phyloP scores from a whole-genome alignment of 2,888 invertebrate species.

The Gisinianus flammeolus region DNA sequence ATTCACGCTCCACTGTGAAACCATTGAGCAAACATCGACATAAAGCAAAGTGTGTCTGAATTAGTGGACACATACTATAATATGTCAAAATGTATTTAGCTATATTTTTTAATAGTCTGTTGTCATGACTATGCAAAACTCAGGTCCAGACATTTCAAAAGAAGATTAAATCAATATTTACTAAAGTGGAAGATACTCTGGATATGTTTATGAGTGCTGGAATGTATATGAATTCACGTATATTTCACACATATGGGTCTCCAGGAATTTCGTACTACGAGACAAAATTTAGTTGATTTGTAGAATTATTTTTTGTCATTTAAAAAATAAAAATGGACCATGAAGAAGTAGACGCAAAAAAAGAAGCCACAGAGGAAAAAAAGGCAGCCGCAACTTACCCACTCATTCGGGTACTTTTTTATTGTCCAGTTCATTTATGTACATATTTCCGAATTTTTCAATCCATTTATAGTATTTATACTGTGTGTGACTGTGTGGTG shows the following conservation, averaged over 20 bases:
- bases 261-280: neutral
- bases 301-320: neutral
- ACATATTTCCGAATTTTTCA: no score
- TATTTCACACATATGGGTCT: neutral
- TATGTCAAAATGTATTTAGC: no score
- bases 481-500: no score
- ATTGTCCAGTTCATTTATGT: neutral
- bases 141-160: conserved; percentile 65
- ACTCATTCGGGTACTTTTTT: conserved; percentile 44
- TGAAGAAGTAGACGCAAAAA: conserved; percentile 19
- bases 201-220: neutral
- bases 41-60: no score
- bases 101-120: no score
- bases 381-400: conserved; percentile 48
- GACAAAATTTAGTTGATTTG: neutral
- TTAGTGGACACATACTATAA: no score
- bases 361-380: conserved; percentile 37
- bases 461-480: no score
- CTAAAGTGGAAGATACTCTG: conserved; percentile 60
- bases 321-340: conserved; percentile 26
- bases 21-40: no score
- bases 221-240: neutral
- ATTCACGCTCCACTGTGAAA: no score
- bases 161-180: no score
- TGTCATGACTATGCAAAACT: conserved; percentile 73